Percentiles rank a stretch among this genome's conserved stretches.
Conservation (phyloP, 2,888 invertebrate species). For the Polyommatus iphigenia region DNA sequence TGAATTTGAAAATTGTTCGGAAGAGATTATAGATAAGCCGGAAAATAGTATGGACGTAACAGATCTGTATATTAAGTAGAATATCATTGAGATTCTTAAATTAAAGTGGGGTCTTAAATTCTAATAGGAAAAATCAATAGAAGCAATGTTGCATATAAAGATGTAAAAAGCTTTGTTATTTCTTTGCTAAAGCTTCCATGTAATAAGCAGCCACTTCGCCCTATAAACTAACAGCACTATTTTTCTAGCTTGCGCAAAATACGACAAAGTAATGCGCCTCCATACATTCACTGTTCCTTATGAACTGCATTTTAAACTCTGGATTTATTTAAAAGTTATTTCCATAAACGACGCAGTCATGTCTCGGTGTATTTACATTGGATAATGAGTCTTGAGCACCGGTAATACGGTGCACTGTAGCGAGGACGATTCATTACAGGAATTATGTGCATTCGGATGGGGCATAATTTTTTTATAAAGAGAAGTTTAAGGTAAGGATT, state of each 20-base stretch:
- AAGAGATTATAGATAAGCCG: too few species aligned
- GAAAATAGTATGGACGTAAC: too few species aligned
- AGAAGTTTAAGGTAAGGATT: conserved; percentile 23
- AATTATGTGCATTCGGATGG: conserved; percentile 34
- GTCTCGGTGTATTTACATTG: conserved; percentile 34
- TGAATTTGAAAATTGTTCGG: too few species aligned
- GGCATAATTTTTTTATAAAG: conserved; percentile 20
- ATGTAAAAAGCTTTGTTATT: neutral
- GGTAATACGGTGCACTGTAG: conserved; percentile 36
- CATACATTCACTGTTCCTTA: conserved; percentile 46
- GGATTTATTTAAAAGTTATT: conserved; percentile 71
- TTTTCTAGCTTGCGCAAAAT: neutral
- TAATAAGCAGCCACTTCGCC: neutral
- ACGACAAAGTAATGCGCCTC: conserved; percentile 42
- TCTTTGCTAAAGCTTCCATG: neutral
- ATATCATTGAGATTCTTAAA: too few species aligned
- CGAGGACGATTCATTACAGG: conserved; percentile 14
- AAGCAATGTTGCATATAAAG: neutral
- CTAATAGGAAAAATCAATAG: neutral
- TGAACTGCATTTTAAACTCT: conserved; percentile 65
- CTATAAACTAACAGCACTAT: neutral
- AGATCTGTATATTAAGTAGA: too few species aligned
- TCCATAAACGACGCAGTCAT: conserved; percentile 57
- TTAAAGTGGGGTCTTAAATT: too few species aligned
- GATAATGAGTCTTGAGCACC: conserved; percentile 47